Percentiles rank a stretch among this genome's conserved stretches.
Conservation (phyloP, 2,888 invertebrate species). For the Mythimna lalbum region DNA sequence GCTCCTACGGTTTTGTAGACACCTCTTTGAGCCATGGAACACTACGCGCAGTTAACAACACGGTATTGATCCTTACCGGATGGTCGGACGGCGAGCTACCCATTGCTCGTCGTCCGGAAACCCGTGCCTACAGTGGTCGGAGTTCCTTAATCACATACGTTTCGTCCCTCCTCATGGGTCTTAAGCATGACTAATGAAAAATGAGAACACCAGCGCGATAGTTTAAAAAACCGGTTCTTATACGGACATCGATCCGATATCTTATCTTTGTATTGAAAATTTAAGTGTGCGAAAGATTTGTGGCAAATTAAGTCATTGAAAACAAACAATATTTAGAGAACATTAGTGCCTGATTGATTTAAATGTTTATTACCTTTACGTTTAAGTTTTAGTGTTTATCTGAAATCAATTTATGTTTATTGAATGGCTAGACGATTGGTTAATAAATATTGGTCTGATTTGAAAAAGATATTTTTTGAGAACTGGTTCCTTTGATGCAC, state of each 20-base stretch:
- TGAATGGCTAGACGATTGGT: slow-evolving; percentile 33
- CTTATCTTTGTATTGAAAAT: slow-evolving; percentile 59
- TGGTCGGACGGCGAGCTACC: no score
- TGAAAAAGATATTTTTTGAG: no score
- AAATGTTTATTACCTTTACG: slow-evolving; percentile 35
- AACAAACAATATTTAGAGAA: slow-evolving; percentile 47
- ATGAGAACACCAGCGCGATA: background rate
- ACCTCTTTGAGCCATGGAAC: no score
- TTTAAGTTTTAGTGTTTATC: slow-evolving; percentile 38
- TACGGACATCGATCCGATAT: slow-evolving; percentile 58
- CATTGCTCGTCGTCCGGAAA: no score
- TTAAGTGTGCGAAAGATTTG: slow-evolving; percentile 60
- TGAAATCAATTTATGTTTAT: slow-evolving; percentile 45
- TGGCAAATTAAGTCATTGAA: slow-evolving; percentile 45
- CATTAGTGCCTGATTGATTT: slow-evolving; percentile 53
- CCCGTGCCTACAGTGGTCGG: no score
- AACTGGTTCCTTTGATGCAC: no score
- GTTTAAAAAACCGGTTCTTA: slow-evolving; percentile 10
- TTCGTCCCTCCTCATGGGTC: background rate
- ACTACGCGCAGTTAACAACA: no score
- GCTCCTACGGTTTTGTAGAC: no score
- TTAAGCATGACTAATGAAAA: background rate
- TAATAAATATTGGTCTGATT: slow-evolving; percentile 20
- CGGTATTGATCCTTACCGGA: no score
- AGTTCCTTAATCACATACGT: background rate